phyloP scores from a whole-genome alignment of 2,888 invertebrate species.

The Altica lythri region DNA sequence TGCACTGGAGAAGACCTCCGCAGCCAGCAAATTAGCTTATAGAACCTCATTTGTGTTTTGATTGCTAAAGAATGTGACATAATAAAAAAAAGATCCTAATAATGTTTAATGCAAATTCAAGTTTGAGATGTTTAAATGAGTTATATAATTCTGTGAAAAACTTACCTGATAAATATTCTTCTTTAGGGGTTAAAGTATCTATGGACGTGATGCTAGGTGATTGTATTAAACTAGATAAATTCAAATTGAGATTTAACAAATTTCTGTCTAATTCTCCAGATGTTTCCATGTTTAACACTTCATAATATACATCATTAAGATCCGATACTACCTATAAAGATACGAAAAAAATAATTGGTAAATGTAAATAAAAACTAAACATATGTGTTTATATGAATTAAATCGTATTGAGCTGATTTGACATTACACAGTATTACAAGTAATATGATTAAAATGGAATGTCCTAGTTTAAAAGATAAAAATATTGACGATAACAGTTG shows the following conservation, averaged over 20 bases:
- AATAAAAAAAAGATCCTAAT: too few species aligned
- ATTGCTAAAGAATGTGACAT: too few species aligned
- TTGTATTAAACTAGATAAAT: conserved; percentile 72
- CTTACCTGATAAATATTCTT: conserved; percentile 71
- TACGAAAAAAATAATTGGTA: not conserved
- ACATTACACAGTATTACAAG: too few species aligned
- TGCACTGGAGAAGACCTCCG: too few species aligned
- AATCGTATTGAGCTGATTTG: too few species aligned
- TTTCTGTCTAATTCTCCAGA: conserved; percentile 78
- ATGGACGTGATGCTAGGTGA: conserved; percentile 75
- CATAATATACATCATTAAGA: conserved; percentile 68
- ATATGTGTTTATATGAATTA: too few species aligned
- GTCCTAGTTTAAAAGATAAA: conserved; percentile 2
- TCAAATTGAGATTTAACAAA: conserved; percentile 72
- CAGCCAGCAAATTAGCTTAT: too few species aligned
- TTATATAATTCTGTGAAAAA: too few species aligned
- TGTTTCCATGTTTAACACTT: conserved; percentile 77
- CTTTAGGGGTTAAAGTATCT: conserved; percentile 76
- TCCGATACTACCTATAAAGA: conserved; percentile 62
- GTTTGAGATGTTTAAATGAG: too few species aligned
- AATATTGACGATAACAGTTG: not conserved
- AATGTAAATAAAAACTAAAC: not conserved
- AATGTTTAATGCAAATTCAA: too few species aligned
- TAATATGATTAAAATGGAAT: conserved; percentile 4
- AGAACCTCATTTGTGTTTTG: too few species aligned